Conservation (phyloP, 2,113 vertebrate species). For the Crypturellus undulatus region DNA sequence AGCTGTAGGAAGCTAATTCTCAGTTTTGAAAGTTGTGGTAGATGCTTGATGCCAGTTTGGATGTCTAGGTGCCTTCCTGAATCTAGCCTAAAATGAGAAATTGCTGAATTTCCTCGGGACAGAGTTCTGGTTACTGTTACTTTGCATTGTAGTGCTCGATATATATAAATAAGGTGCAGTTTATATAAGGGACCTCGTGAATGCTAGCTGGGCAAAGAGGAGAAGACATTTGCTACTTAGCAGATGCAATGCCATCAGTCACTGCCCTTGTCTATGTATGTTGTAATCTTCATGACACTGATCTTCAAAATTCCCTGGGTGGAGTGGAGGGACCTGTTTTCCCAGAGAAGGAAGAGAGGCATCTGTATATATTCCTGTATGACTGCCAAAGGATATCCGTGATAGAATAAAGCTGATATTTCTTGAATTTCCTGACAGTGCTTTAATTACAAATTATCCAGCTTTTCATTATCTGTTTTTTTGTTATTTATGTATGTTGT, state of each 20-base stretch:
- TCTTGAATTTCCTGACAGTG: neutral
- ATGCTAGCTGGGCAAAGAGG: neutral
- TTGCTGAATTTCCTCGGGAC: neutral
- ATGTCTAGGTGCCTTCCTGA: neutral
- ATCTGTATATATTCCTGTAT: constrained; percentile 11
- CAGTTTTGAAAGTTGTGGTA: neutral
- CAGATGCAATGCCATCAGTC: neutral
- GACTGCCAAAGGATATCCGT: constrained; percentile 15
- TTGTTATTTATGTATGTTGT: neutral
- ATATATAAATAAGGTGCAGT: too few species aligned
- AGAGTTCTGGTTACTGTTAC: neutral
- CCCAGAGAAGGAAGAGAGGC: neutral
- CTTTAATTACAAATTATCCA: neutral
- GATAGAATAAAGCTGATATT: neutral
- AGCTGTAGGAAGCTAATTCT: neutral
- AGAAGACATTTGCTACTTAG: neutral
- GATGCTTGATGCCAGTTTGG: neutral
- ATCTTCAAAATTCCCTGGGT: neutral
- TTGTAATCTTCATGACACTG: neutral
- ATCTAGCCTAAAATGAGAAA: neutral
- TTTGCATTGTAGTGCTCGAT: neutral
- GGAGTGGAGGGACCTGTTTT: neutral
- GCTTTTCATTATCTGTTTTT: neutral
- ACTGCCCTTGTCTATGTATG: neutral
- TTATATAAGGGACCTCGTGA: neutral